Evolutionary conservation across 2,797 vertebrate species (phyloP), one percentile per base, ranked within the genome.

Genomic region (Gobionotothen gibberifrons): DNA sequence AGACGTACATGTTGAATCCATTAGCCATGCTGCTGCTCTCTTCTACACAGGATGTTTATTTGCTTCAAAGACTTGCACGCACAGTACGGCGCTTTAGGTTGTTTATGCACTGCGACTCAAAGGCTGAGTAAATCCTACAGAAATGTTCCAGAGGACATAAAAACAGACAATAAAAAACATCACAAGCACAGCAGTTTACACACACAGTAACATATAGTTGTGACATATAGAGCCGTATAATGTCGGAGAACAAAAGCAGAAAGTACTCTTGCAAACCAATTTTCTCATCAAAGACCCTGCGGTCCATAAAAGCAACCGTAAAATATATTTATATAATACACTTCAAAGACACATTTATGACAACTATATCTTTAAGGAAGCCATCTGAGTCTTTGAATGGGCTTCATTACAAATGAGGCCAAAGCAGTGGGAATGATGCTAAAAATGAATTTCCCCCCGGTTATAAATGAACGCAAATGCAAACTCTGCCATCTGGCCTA

Each of bases 401-500:
- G 55, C 22, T 9, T 52, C 43, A 40, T 13, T 39, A n/a, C 62
- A 72, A 32, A 77, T 26, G 47, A 62, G 48, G 72, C 56, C 56
- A 57, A 69, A 60, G 72, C 48, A 15, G 51, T 6, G 5, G 60
- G 49, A 58, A 77, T 79, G 74, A 78, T 79, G 49, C 44, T 13
- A 22, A 22, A 0, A 4, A 66, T 77, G 83, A 85, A 65, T 54
- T 57, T 36, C 81, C 54, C 32, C 46, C 19, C 63, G 19, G 43
- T 78, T 72, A 75, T 85, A 57, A 90, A 91, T 89, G 73, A 49
- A 88, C 82, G 89, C 81, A 86, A 85, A 90, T 80, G 60, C 61
- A 78, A 86, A 86, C 76, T 64, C 1, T 19, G 76, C 82, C 87
- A 91, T 86, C 89, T 91, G 90, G 87, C 72, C 74, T 42, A 51